Base-by-base conservation (phyloP, 1,140 invertebrate species). In the Heterodera carotae region DNA sequence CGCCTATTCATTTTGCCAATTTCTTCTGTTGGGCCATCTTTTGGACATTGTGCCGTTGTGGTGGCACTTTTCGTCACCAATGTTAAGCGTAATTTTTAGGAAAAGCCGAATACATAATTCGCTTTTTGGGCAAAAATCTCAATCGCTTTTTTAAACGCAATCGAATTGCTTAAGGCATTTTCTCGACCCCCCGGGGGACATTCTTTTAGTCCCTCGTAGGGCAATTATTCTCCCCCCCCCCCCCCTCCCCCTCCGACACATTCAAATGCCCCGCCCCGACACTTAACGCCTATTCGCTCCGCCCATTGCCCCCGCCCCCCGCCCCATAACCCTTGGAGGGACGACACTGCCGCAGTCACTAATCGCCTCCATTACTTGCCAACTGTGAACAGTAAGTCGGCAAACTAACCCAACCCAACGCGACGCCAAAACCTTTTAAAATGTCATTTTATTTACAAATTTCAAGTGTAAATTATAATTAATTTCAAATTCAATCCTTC, bases 201-300 rank as follows among this genome's bases (percentile, higher is more conserved):
- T 53, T 53, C 18, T 22, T 53, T 53, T 53, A 22, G 18, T 18
- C 48, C 48, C 15, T 53, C 48, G 22, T 18, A 18, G 18, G 3
- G 48, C 48, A 53, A 53, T 53, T 53, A 53, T 53, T 53, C 12
- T 18, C 48, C 48, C 48, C 18, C 48, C 48, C 15, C 48, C 12
- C 25, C 62, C 25, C 22, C 62, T 6, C 62, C 22, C 62, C 62
- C 25, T 66, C 62, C n/a, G n/a, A n/a, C 22, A 15, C 33, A 15
- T 29, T n/a, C 62, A 66, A 66, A 18, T 66, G 62, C 62, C 6
- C 62, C 62, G 62, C 62, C 62, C 62, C 62, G 25, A 12, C 62
- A 66, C 62, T 66, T 66, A 66, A 31, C 62, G 62, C 62, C 27
- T 34, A 66, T 66, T 66, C 33, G 62, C 62, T 34, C 62, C 62